Conservation (phyloP, 92 coral and sea anemone species). For the Anthopleura xanthogrammica region DNA sequence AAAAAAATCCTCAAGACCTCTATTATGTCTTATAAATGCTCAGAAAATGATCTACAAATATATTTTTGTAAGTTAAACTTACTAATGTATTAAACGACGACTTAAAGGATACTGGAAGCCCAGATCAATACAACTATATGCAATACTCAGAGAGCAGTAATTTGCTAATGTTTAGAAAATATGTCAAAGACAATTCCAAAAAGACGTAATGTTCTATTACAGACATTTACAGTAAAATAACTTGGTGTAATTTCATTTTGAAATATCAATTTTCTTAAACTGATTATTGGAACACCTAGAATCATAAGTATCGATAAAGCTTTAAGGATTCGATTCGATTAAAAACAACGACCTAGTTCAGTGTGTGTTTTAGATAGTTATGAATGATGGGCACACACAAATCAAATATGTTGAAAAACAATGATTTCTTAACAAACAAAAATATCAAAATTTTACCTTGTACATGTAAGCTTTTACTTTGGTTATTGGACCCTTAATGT, state of each 20-base stretch:
- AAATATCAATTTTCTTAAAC: constrained; percentile 4
- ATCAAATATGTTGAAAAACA: too few relatives aligned
- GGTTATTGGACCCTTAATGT: too few relatives aligned
- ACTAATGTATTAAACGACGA: not conserved
- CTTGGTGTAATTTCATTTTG: not conserved
- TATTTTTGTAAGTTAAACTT: not conserved
- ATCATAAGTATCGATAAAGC: too few relatives aligned
- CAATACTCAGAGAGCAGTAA: not conserved
- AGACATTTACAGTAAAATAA: not conserved
- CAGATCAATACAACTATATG: not conserved
- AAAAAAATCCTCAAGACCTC: too few relatives aligned
- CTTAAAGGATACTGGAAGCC: not conserved
- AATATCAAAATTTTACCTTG: too few relatives aligned
- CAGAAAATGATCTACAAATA: not conserved
- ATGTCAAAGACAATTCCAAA: not conserved
- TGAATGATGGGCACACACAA: too few relatives aligned
- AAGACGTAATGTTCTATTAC: not conserved
- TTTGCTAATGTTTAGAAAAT: not conserved
- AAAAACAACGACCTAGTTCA: too few relatives aligned
- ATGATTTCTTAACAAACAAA: too few relatives aligned
- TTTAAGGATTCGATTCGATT: too few relatives aligned
- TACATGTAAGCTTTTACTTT: too few relatives aligned
- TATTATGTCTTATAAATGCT: too few relatives aligned
- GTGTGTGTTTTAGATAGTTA: too few relatives aligned
- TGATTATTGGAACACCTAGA: not conserved